These are phyloP conservation scores for Cheilosia grossa DNA, from an alignment of 2,888 invertebrate genomes.

Conservation along the genomic window DNA sequence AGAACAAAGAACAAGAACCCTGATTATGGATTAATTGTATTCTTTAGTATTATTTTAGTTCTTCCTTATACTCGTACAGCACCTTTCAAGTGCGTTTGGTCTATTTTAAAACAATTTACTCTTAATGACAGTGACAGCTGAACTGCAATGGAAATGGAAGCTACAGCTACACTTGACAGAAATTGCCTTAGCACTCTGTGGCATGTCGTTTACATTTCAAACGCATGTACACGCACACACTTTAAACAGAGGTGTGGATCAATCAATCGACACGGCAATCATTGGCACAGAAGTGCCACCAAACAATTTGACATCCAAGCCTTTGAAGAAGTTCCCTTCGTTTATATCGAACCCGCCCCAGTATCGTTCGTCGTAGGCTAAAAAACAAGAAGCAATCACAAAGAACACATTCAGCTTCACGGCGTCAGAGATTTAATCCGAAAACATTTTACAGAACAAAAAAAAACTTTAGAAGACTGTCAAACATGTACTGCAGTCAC, in stretches of 20 bases:
- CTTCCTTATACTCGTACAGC: constrained; percentile 9
- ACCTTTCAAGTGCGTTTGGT: constrained; percentile 39
- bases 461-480: constrained; percentile 21
- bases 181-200: constrained; percentile 60
- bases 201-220: constrained; percentile 70
- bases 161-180: constrained; percentile 35
- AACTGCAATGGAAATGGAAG: constrained; percentile 44
- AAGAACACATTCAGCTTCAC: constrained; percentile 12
- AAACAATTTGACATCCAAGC: constrained; percentile 72
- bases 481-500: constrained; percentile 47
- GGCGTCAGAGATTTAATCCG: not conserved
- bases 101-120: constrained; percentile 56
- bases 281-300: constrained; percentile 70
- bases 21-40: constrained; percentile 37
- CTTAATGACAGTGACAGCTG: constrained; percentile 68
- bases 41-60: constrained; percentile 7
- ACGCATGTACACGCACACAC: constrained; percentile 37
- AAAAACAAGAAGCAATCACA: constrained; percentile 2
- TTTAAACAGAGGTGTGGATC: constrained; percentile 61
- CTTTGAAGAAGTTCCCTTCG: constrained; percentile 53
- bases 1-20: not conserved
- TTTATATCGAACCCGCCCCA: not conserved
- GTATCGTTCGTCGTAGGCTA: not conserved
- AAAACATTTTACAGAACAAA: not conserved
- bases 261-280: constrained; percentile 71